A percentile compares a stretch with the other conserved stretches of the same genome.
phyloP scores from a whole-genome alignment of 2,113 vertebrate species.

The Paramisgurnus dabryanus region DNA sequence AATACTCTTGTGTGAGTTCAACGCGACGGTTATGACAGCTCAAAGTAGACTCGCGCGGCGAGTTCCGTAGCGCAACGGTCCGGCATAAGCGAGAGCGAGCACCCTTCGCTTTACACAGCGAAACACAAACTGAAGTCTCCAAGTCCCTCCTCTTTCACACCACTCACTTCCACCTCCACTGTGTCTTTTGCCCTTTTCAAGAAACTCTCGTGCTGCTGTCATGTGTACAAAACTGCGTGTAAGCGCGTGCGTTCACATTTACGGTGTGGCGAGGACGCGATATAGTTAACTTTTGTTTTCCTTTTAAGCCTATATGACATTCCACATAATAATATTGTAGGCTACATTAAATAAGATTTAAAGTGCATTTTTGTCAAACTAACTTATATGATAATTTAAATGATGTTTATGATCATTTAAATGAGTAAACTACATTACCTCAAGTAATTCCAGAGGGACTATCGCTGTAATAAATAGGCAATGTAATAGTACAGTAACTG shows the following conservation, averaged over 20 bases:
- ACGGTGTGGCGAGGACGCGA: neutral
- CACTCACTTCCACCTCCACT: conserved; percentile 15
- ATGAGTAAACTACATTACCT: too few species aligned
- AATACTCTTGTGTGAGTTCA: conserved; percentile 8
- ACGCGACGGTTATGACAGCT: neutral
- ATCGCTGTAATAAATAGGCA: too few species aligned
- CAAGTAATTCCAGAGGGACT: too few species aligned
- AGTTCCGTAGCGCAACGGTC: conserved; percentile 17
- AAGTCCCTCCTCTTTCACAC: conserved; percentile 53
- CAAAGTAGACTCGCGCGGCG: neutral
- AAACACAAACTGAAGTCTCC: conserved; percentile 41
- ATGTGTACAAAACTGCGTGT: neutral
- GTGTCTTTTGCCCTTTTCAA: conserved; percentile 16
- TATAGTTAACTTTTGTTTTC: too few species aligned
- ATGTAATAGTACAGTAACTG: too few species aligned
- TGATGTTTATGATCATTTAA: too few species aligned
- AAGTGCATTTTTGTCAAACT: too few species aligned
- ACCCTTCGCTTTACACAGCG: conserved; percentile 16
- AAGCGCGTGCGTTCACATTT: neutral
- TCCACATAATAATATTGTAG: too few species aligned
- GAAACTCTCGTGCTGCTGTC: neutral
- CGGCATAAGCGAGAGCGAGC: conserved; percentile 23
- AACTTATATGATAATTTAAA: too few species aligned
- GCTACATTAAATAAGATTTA: too few species aligned
- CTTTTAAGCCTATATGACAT: too few species aligned